A percentile compares a stretch with the other conserved stretches of the same genome.
phyloP scores from a whole-genome alignment of 1,140 invertebrate species.

The Arctopsyche grandis region DNA sequence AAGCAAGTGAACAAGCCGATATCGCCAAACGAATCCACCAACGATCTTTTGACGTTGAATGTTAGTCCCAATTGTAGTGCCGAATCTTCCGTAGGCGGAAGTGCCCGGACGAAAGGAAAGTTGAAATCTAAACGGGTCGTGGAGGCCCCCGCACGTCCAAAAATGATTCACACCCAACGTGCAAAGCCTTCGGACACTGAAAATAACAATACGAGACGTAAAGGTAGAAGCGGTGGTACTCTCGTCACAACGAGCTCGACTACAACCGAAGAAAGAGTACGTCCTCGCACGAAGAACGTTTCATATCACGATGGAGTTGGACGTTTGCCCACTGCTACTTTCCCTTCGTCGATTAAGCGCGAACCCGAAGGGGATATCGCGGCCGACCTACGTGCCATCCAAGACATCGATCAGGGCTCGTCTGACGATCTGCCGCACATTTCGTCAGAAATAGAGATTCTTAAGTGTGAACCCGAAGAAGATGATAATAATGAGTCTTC shows the following conservation, averaged over 20 bases:
- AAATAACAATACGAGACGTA: constrained; percentile 63
- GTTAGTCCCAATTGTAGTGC: constrained; percentile 55
- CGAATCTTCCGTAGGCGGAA: constrained; percentile 64
- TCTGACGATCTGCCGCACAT: neutral
- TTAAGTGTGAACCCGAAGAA: constrained; percentile 33
- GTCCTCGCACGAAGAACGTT: constrained; percentile 72
- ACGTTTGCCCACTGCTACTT: constrained; percentile 63
- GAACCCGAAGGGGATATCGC: constrained; percentile 56
- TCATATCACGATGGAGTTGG: constrained; percentile 69
- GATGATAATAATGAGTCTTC: constrained; percentile 10
- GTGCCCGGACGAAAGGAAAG: constrained; percentile 61
- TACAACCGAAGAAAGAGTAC: constrained; percentile 59
- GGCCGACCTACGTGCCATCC: constrained; percentile 62
- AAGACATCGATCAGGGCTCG: constrained; percentile 46
- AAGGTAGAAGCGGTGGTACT: constrained; percentile 57
- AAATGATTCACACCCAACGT: constrained; percentile 80
- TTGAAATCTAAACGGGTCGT: constrained; percentile 57
- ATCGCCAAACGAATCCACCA: constrained; percentile 50
- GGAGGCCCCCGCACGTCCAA: constrained; percentile 67
- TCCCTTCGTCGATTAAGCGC: constrained; percentile 63
- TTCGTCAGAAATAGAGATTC: neutral
- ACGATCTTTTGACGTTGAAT: constrained; percentile 57
- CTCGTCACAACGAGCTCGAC: constrained; percentile 49
- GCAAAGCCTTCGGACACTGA: constrained; percentile 67
- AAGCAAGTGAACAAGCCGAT: constrained; percentile 38